Percentiles rank a stretch among this genome's conserved stretches.
These are phyloP conservation scores for Xerus inauris DNA, from an alignment of 2,113 vertebrate genomes.

Conservation along the genomic window DNA sequence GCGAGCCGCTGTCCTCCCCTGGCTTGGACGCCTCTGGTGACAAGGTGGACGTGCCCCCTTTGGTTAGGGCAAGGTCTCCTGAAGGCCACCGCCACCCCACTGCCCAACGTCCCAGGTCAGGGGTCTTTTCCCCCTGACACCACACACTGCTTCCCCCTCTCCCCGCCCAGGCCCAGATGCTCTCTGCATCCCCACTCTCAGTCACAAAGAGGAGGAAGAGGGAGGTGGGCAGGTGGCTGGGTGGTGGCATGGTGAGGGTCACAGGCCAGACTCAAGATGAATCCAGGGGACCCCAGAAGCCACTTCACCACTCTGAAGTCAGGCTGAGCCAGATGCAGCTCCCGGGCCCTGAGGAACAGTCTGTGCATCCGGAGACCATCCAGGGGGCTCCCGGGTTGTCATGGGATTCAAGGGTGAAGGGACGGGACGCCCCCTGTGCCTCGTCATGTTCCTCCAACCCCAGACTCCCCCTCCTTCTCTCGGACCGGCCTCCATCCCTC, in stretches of 20 bases:
- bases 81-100: neutral
- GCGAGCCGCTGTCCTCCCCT: neutral
- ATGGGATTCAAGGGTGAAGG: neutral
- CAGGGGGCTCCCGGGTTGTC: no score
- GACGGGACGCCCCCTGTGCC: neutral
- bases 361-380: fast-evolving
- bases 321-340: neutral
- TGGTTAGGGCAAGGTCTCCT: neutral
- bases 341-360: neutral
- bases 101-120: no score
- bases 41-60: neutral
- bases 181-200: neutral
- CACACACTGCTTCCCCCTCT: fast-evolving
- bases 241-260: fast-evolving
- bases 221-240: no score
- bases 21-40: neutral
- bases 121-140: neutral
- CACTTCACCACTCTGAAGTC: neutral
- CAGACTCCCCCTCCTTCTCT: no score
- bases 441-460: neutral
- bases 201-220: neutral
- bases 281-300: neutral
- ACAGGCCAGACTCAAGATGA: neutral
- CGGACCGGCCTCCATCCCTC: no score
- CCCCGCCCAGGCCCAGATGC: neutral